A percentile compares a stretch with the other conserved stretches of the same genome.
phyloP scores from a whole-genome alignment of 2,888 invertebrate genomes.

The Tetranychus piercei region DNA sequence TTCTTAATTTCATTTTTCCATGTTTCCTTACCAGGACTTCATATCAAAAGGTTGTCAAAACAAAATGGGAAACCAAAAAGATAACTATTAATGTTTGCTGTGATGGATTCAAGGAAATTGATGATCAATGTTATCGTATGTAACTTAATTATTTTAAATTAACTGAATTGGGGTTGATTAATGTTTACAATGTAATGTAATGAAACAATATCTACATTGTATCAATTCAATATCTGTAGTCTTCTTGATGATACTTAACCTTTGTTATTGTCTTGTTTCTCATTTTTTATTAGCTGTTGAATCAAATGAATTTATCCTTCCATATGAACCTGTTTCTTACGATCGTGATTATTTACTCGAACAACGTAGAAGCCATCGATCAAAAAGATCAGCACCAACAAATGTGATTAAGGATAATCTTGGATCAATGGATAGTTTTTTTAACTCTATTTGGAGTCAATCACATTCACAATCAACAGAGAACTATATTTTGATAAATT shows the following conservation, averaged over 20 bases:
- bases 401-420: not conserved
- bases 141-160: not conserved
- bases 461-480: slow-evolving; percentile 29
- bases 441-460: not conserved
- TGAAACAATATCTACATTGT: not conserved
- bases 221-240: not conserved
- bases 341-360: slow-evolving; percentile 39
- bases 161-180: too few relatives aligned
- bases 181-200: too few relatives aligned
- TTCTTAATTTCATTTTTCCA: too few relatives aligned
- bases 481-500: slow-evolving; percentile 40
- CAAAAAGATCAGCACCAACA: not conserved
- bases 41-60: not conserved
- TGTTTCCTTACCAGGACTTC: not conserved
- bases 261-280: slow-evolving; percentile 13
- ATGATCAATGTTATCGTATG: not conserved
- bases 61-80: not conserved
- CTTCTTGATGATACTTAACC: not conserved
- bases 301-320: slow-evolving; percentile 50
- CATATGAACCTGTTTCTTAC: slow-evolving; percentile 61
- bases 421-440: slow-evolving; percentile 17
- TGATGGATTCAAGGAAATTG: not conserved
- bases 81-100: not conserved
- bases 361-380: slow-evolving; percentile 34
- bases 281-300: slow-evolving; percentile 38